Conservation (phyloP, 2,113 vertebrate species). For the Perognathus longimembris region DNA sequence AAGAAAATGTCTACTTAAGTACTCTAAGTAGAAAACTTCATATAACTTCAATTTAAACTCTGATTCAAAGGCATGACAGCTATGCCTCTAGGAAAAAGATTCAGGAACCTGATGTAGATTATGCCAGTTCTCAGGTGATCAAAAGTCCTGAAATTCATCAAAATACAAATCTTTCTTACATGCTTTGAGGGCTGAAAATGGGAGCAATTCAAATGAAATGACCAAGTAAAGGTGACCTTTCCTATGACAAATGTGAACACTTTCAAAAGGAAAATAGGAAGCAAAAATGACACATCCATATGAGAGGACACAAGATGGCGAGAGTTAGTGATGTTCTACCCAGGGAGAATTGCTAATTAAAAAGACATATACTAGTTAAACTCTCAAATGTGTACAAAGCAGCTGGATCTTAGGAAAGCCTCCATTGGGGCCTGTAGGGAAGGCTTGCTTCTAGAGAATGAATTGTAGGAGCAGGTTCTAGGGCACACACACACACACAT, state of each 20-base stretch:
- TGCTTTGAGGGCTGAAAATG: neutral
- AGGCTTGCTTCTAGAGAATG: neutral
- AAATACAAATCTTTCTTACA: constrained; percentile 45
- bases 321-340: neutral
- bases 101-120: neutral
- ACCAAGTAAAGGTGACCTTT: constrained; percentile 35
- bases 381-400: neutral
- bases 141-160: constrained; percentile 44
- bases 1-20: constrained; percentile 38
- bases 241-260: constrained; percentile 34
- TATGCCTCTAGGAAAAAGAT: constrained; percentile 26
- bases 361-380: neutral
- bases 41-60: constrained; percentile 47
- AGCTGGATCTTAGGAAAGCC: neutral
- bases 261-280: neutral
- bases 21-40: constrained; percentile 46
- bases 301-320: neutral
- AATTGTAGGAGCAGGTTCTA: neutral
- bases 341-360: neutral
- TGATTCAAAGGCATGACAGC: neutral
- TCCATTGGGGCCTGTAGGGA: neutral
- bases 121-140: neutral
- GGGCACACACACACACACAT: neutral
- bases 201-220: constrained; percentile 25
- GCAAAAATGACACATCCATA: neutral